Conservation (phyloP, 2,888 invertebrate species). For the Ichneumoninae sp. region DNA sequence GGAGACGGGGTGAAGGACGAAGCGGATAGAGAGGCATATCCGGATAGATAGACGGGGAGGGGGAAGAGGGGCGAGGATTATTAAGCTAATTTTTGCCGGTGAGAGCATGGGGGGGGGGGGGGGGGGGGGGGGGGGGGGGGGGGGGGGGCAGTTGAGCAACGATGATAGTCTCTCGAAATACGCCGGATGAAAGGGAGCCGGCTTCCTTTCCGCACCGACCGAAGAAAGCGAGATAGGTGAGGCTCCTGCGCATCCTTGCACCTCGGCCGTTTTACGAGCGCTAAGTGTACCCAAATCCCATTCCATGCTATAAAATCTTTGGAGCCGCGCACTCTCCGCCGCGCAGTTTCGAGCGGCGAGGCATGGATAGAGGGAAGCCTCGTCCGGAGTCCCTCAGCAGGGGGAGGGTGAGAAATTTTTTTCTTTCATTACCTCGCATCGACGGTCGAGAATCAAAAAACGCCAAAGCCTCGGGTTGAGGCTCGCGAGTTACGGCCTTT, state of each 20-base stretch:
- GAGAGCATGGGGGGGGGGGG: constrained; percentile 20
- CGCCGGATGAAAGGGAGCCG: constrained; percentile 59
- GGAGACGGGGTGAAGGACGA: background rate
- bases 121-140: constrained; percentile 9
- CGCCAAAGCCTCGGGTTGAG: background rate
- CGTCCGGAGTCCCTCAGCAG: background rate
- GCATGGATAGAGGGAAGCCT: constrained; percentile 17
- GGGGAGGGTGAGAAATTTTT: constrained; percentile 34
- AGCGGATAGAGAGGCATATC: constrained; percentile 4
- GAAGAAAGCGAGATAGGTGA: constrained; percentile 15
- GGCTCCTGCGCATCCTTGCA: constrained; percentile 77
- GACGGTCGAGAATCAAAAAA: background rate
- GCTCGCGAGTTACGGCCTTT: background rate
- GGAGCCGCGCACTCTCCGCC: constrained; percentile 39
- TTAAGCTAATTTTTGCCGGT: constrained; percentile 61
- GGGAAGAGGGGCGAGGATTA: constrained; percentile 47
- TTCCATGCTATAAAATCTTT: constrained; percentile 69
- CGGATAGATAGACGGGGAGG: constrained; percentile 5
- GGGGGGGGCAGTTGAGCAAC: background rate
- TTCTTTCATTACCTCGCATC: constrained; percentile 21
- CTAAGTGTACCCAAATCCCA: constrained; percentile 82
- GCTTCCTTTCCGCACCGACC: constrained; percentile 39
- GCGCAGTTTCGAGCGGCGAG: background rate
- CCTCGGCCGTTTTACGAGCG: constrained; percentile 81
- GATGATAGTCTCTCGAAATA: constrained; percentile 43